A percentile compares a stretch with the other conserved stretches of the same genome.
phyloP scores from a whole-genome alignment of 2,888 invertebrate species.

The Lasioglossum pauxillum region DNA sequence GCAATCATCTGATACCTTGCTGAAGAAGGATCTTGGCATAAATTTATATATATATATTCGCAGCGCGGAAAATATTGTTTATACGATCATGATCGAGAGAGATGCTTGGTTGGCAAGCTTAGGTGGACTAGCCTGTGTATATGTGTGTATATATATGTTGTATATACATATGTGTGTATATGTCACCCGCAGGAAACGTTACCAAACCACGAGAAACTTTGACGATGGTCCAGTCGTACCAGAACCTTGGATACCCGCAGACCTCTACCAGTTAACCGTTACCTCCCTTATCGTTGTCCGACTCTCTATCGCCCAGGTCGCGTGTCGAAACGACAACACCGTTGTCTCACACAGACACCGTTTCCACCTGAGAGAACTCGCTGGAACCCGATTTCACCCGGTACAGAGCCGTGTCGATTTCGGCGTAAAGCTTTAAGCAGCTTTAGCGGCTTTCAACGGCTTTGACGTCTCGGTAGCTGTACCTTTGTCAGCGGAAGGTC shows the following conservation, averaged over 20 bases:
- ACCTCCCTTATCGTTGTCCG: constrained; percentile 42
- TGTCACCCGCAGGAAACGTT: neutral
- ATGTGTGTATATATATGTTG: neutral
- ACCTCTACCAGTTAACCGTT: constrained; percentile 13
- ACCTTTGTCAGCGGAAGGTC: neutral
- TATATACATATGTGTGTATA: neutral
- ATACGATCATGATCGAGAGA: neutral
- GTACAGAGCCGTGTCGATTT: neutral
- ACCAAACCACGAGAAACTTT: constrained; percentile 1
- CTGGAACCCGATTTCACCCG: neutral
- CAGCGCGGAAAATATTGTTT: neutral
- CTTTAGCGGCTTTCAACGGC: neutral
- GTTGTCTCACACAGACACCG: neutral
- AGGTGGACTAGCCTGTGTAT: neutral
- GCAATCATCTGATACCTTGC: neutral
- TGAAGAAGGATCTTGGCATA: neutral
- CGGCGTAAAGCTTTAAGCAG: neutral
- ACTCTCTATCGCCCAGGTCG: constrained; percentile 75
- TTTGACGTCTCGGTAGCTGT: neutral
- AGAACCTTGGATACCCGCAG: constrained; percentile 15
- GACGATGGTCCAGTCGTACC: neutral
- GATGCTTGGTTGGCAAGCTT: neutral
- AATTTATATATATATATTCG: too few species aligned
- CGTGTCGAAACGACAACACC: constrained; percentile 75
- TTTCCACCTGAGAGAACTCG: neutral